phyloP scores from a whole-genome alignment of 2,113 vertebrate genomes.

The Sceloporus tristichus region DNA sequence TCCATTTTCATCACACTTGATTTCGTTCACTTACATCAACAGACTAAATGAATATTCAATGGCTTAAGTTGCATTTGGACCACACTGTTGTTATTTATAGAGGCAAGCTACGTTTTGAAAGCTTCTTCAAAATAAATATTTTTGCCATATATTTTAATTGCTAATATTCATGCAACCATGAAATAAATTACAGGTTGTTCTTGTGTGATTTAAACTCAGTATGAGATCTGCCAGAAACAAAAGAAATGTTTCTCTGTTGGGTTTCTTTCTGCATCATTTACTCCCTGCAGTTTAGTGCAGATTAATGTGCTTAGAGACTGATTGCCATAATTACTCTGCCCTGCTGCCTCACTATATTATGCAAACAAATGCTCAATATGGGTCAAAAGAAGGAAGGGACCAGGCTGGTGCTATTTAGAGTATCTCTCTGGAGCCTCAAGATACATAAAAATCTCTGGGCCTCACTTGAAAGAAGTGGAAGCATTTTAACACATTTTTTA shows the following conservation, averaged over 20 bases:
- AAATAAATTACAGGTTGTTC: slow-evolving; percentile 69
- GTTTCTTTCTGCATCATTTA: slow-evolving; percentile 81
- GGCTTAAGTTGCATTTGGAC: not conserved
- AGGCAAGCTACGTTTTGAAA: slow-evolving; percentile 43
- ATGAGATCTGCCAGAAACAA: slow-evolving; percentile 68
- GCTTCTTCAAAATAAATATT: slow-evolving; percentile 38
- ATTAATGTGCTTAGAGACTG: slow-evolving; percentile 84
- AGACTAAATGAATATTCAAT: not conserved
- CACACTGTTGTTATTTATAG: slow-evolving; percentile 43
- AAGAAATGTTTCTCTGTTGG: slow-evolving; percentile 76
- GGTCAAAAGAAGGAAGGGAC: slow-evolving; percentile 60
- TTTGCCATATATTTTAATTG: slow-evolving; percentile 65
- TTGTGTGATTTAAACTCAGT: slow-evolving; percentile 64
- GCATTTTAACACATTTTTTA: not conserved
- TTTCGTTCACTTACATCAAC: not conserved
- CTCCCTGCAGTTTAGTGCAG: slow-evolving; percentile 83
- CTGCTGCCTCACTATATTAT: slow-evolving; percentile 81
- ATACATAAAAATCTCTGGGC: slow-evolving; percentile 20
- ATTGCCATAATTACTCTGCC: slow-evolving; percentile 85
- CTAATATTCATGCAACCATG: slow-evolving; percentile 46
- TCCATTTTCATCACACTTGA: not conserved
- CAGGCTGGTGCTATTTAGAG: slow-evolving; percentile 28
- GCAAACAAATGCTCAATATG: slow-evolving; percentile 77
- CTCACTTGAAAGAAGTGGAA: not conserved
- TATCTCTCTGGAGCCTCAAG: slow-evolving; percentile 26